A percentile compares a stretch with the other conserved stretches of the same genome.
These are phyloP conservation scores for Platynereis dumerilii DNA, from an alignment of 2,888 invertebrate species.

Conservation along the genomic window DNA sequence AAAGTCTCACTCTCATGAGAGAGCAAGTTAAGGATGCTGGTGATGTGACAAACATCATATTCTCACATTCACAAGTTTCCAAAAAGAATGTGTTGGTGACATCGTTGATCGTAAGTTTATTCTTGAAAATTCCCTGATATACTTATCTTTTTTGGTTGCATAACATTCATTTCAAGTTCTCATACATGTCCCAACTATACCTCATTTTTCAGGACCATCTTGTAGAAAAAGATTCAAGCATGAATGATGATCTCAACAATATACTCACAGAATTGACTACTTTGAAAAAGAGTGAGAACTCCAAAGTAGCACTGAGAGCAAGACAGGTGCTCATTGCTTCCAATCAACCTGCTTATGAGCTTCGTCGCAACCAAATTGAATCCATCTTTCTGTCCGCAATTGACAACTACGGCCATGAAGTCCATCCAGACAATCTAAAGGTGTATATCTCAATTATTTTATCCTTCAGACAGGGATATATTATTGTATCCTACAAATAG, in stretches of 20 bases:
- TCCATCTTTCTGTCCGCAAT: conserved; percentile 98
- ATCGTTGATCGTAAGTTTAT: conserved; percentile 74
- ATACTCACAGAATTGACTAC: conserved; percentile 91
- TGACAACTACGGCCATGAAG: conserved; percentile 97
- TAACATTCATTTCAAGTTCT: too few relatives aligned
- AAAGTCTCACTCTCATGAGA: conserved; percentile 87
- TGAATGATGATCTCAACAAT: conserved; percentile 90
- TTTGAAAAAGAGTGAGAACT: conserved; percentile 90
- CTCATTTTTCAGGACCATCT: conserved; percentile 52
- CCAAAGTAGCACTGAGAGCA: conserved; percentile 85
- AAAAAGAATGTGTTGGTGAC: conserved; percentile 91
- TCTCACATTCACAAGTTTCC: conserved; percentile 76
- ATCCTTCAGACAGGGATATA: too few relatives aligned
- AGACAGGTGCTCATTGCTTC: conserved; percentile 89
- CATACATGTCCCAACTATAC: too few relatives aligned
- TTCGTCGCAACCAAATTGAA: conserved; percentile 98
- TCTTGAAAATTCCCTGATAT: too few relatives aligned
- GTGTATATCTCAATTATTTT: too few relatives aligned
- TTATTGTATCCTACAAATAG: too few relatives aligned
- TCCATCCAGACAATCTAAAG: conserved; percentile 89
- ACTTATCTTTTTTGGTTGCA: too few relatives aligned
- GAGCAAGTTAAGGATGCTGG: conserved; percentile 71
- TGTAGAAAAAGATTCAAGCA: conserved; percentile 82
- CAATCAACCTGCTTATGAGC: conserved; percentile 95
- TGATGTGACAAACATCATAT: conserved; percentile 81